Evolutionary conservation across 2,797 vertebrate species (phyloP), one percentile per base, ranked within the genome.

Genomic region (Amazonetta brasiliensis): DNA sequence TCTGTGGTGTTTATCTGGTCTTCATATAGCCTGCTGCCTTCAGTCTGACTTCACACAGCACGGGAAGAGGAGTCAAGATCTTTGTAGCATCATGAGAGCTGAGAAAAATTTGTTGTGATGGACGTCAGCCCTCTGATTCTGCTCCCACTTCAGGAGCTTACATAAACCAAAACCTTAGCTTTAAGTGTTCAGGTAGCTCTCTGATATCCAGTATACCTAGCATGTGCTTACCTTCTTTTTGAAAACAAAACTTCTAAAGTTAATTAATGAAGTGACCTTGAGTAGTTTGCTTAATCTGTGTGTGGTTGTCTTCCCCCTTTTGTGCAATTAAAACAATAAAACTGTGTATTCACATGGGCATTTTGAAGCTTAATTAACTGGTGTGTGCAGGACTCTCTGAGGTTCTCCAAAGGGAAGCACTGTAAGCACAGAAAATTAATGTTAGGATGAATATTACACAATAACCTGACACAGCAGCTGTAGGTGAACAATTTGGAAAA

Each of bases 351-450:
- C 90, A 80, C 90, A 39, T 37, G 58, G 55, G 80, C 44, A 86
- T 50, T 73, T 79, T 78, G 87, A 86, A 89, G 56, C 59, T 92
- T 95, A 90, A 96, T 94, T 94, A 96, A 90, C 83, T 82, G 43
- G 22, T 64, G 28, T 31, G 44, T 60, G 60, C 5, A 30, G 82
- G 56, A 76, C 43, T 35, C 41, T 87, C 79, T 41, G 66, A 79
- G 59, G 26, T 77, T 88, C 74, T 88, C 77, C 63, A 76, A 52
- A 90, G 28, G 31, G 85, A 50, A 86, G 33, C 63, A 74, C 20
- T 1, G 0, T 33, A 82, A 89, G 67, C 56, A 84, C 5, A 79
- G 79, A 84, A 93, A 91, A 89, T 76, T 79, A 91, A 75, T 69
- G 19, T 76, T 84, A 66, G 50, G 43, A 79, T 68, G 16, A 74